Conservation (phyloP, 2,113 vertebrate species). For the Ciconia boyciana region DNA sequence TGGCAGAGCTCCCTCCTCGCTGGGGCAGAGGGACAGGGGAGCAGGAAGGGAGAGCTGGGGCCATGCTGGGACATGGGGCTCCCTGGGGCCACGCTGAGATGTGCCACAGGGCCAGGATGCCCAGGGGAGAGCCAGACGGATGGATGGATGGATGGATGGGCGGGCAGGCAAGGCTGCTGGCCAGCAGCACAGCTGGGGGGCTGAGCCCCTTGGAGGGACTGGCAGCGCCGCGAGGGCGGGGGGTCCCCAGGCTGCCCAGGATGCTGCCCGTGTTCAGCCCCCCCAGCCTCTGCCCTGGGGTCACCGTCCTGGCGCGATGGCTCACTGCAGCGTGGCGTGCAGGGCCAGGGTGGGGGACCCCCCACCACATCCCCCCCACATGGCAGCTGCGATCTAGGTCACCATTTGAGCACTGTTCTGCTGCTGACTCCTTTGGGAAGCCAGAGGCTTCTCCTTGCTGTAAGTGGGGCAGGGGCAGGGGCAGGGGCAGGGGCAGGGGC, state of each 20-base stretch:
- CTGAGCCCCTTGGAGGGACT: neutral
- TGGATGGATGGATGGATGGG: no score
- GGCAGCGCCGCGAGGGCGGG: accelerated
- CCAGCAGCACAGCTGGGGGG: neutral
- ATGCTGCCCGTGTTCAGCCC: neutral
- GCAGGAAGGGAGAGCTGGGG: neutral
- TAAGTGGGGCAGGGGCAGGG: neutral
- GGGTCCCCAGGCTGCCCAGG: neutral
- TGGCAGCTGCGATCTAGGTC: neutral
- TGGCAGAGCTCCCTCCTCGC: neutral
- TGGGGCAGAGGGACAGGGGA: neutral
- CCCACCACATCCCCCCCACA: accelerated
- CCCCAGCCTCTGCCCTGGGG: neutral
- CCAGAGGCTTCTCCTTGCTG: neutral
- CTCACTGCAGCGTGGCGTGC: accelerated
- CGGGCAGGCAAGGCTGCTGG: neutral
- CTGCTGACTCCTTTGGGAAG: neutral
- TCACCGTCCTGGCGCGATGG: no score
- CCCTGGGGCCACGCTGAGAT: neutral
- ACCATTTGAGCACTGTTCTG: neutral
- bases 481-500: neutral
- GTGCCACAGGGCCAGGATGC: neutral
- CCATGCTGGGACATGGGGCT: neutral
- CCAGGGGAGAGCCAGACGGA: neutral
- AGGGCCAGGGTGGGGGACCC: neutral